Conservation (phyloP, 2,888 invertebrate genomes). For the Melinaea menophilus region DNA sequence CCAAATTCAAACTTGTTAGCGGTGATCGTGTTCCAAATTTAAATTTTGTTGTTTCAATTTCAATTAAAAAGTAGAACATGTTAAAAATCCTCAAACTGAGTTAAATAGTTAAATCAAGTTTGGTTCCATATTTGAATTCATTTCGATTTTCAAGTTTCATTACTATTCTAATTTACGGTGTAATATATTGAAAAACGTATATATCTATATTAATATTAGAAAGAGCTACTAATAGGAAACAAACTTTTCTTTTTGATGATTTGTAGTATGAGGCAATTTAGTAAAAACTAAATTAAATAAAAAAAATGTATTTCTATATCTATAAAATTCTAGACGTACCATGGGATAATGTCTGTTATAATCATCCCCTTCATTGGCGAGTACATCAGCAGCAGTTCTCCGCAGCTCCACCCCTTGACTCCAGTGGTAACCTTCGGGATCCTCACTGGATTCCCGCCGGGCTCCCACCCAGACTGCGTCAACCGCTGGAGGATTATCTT, state of each 20-base stretch:
- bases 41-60: background rate
- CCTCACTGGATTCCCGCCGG: conserved; percentile 52
- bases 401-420: conserved; percentile 51
- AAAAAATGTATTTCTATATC: background rate
- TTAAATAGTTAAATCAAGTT: too few relatives aligned
- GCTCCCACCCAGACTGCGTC: conserved; percentile 69
- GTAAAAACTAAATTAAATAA: background rate
- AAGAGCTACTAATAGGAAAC: too few relatives aligned
- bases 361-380: conserved; percentile 45
- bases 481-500: conserved; percentile 40
- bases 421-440: conserved; percentile 65
- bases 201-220: too few relatives aligned
- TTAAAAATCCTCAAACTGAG: too few relatives aligned
- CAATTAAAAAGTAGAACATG: too few relatives aligned
- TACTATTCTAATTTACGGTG: too few relatives aligned
- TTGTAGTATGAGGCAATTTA: background rate
- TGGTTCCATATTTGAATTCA: background rate
- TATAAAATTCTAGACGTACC: conserved; percentile 38
- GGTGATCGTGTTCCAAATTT: background rate
- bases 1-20: background rate
- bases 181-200: too few relatives aligned
- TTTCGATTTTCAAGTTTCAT: too few relatives aligned
- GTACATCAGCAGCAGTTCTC: conserved; percentile 58
- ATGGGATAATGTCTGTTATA: conserved; percentile 49
- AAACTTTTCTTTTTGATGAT: too few relatives aligned